Conservation (phyloP, 2,113 vertebrate species). For the Nothobranchius kuhntae region DNA sequence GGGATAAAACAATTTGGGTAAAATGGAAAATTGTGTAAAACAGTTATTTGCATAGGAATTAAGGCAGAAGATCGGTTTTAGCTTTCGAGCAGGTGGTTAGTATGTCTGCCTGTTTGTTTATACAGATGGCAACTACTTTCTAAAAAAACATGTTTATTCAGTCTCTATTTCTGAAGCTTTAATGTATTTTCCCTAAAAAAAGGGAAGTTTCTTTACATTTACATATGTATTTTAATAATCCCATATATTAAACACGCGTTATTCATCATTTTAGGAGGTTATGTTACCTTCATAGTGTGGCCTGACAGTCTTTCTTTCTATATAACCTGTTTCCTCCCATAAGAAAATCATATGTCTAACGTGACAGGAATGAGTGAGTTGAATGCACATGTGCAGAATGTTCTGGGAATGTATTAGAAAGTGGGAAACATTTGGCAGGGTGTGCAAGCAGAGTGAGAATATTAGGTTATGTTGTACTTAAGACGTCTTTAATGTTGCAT, state of each 20-base stretch:
- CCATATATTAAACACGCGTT: background rate
- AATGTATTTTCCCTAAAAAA: background rate
- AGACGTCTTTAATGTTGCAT: background rate
- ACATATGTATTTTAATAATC: background rate
- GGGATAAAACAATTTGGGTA: background rate
- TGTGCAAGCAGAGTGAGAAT: background rate
- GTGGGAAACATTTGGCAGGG: background rate
- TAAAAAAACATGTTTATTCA: background rate
- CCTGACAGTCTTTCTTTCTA: background rate
- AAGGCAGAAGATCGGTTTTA: slow-evolving; percentile 12
- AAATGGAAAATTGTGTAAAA: background rate
- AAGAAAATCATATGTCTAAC: background rate
- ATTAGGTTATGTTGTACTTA: background rate
- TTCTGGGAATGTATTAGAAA: background rate
- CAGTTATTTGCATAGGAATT: background rate
- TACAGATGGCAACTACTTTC: background rate
- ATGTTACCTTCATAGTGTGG: background rate
- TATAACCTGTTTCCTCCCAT: background rate
- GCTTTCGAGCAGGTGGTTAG: slow-evolving; percentile 4
- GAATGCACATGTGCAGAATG: background rate
- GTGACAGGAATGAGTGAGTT: background rate
- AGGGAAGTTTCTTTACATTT: background rate
- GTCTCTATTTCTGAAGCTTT: too few species aligned
- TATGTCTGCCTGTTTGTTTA: background rate
- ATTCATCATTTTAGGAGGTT: background rate